Conservation (phyloP, 2,888 invertebrate genomes). For the Hydrotaea diabolus region DNA sequence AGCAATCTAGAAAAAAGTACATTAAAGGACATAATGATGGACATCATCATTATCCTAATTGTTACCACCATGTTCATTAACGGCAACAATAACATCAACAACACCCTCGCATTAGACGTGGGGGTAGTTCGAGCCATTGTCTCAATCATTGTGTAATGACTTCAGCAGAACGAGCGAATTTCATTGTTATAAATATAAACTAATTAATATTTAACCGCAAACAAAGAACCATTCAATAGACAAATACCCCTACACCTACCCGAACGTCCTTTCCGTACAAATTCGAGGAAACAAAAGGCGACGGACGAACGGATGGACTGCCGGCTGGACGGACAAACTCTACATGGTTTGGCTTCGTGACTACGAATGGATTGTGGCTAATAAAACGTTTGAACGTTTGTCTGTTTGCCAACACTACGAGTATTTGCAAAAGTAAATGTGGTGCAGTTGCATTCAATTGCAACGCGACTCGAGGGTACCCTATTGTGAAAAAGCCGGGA, state of each 20-base stretch:
- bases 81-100: neutral
- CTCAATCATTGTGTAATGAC: neutral
- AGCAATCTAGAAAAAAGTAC: neutral
- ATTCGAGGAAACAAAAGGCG: neutral
- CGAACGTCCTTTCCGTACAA: no score
- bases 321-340: neutral
- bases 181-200: slow-evolving; percentile 14
- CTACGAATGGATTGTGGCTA: neutral
- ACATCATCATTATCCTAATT: neutral
- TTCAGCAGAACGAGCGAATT: neutral
- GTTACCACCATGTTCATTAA: neutral
- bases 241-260: no score
- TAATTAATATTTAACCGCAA: slow-evolving; percentile 35
- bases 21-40: neutral
- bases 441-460: no score
- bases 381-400: neutral
- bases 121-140: neutral
- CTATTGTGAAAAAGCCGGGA: no score
- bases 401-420: no score
- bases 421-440: no score
- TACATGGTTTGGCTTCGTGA: neutral
- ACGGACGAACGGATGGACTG: neutral
- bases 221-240: slow-evolving; percentile 8
- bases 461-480: no score
- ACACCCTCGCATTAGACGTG: neutral